Evolutionary conservation across 2,888 invertebrate genomes (phyloP).

Genomic region (Nymphalis urticae): DNA sequence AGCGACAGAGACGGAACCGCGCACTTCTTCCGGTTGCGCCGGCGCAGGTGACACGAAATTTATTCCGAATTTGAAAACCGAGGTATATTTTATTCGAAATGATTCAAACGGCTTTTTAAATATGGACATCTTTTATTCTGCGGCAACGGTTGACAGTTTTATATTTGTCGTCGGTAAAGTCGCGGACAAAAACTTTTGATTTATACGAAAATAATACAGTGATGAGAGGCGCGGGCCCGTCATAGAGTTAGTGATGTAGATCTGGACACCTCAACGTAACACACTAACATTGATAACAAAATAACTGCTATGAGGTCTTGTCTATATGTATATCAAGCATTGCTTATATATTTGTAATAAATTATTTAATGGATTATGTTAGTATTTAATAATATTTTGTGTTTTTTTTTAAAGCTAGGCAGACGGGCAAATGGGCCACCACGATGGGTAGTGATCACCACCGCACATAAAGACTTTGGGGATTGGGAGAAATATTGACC

Average conservation of each 20-base stretch:
- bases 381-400: too few species aligned
- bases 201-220: constrained; percentile 74
- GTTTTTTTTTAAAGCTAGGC: too few species aligned
- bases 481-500: too few species aligned
- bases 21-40: constrained; percentile 76
- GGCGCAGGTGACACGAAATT: constrained; percentile 80
- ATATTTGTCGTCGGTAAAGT: constrained; percentile 76
- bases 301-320: too few species aligned
- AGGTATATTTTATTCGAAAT: constrained; percentile 77
- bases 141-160: constrained; percentile 77
- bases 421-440: too few species aligned
- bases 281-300: too few species aligned
- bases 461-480: too few species aligned
- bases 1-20: constrained; percentile 45
- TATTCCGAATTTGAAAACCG: constrained; percentile 81
- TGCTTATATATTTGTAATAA: too few species aligned
- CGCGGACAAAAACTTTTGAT: constrained; percentile 66
- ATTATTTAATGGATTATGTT: too few species aligned
- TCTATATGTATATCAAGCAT: too few species aligned
- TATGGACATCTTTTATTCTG: constrained; percentile 77
- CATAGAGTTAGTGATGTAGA: constrained; percentile 44
- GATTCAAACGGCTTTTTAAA: constrained; percentile 81
- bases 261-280: background rate
- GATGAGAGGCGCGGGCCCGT: constrained; percentile 48
- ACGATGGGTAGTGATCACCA: too few species aligned